Conservation (phyloP, 2,888 invertebrate genomes). For the Smittia sp. region DNA sequence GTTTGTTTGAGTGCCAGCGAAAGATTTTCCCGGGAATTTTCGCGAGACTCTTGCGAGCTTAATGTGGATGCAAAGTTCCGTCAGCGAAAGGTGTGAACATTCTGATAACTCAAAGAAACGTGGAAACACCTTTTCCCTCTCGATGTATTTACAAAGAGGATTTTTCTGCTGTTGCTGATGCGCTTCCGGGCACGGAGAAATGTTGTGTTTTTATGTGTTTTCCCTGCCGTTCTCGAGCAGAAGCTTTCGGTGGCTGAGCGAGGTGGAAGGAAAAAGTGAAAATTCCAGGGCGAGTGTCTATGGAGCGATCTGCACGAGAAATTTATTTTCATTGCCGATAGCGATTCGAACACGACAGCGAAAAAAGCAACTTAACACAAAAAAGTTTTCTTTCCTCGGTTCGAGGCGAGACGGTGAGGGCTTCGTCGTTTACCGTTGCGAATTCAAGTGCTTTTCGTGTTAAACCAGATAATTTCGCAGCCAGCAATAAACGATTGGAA, state of each 20-base stretch:
- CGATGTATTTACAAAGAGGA: background rate
- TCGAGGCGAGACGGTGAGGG: background rate
- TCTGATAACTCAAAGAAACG: conserved; percentile 7
- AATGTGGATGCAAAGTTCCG: background rate
- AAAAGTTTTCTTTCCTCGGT: background rate
- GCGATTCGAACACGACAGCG: conserved; percentile 26
- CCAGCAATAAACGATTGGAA: conserved; percentile 37
- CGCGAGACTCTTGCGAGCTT: too few relatives aligned
- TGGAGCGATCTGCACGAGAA: conserved; percentile 8
- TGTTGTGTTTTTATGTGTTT: conserved; percentile 19
- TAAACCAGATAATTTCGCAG: conserved; percentile 33
- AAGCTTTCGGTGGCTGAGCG: background rate
- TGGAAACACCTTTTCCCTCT: background rate
- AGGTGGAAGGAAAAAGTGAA: background rate
- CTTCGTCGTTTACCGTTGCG: conserved; percentile 28
- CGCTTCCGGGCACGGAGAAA: conserved; percentile 19
- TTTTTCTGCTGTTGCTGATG: conserved; percentile 9
- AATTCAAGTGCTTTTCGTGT: conserved; percentile 24
- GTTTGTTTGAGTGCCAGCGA: background rate
- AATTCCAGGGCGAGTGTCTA: conserved; percentile 15
- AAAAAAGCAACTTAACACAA: conserved; percentile 22
- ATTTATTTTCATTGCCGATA: conserved; percentile 36
- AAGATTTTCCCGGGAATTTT: too few relatives aligned
- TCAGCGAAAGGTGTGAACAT: conserved; percentile 16
- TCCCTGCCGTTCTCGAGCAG: background rate